Conservation (phyloP, 2,113 vertebrate genomes). For the Puma concolor region DNA sequence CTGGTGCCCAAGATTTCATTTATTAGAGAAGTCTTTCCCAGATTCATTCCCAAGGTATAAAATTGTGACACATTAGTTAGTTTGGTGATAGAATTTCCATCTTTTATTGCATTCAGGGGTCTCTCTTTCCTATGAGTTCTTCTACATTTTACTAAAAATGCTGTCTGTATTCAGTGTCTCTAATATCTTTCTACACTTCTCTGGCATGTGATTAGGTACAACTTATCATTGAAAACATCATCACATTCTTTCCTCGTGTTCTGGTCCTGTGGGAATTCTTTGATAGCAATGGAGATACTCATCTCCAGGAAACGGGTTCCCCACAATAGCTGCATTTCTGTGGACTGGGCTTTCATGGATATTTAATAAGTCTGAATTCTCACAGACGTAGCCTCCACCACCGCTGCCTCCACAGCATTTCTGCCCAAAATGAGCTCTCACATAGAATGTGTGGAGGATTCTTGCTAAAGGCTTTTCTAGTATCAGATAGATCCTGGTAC, state of each 20-base stretch:
- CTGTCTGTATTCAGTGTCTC: neutral
- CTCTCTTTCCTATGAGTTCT: neutral
- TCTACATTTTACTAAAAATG: neutral
- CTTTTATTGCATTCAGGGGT: neutral
- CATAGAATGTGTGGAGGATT: neutral
- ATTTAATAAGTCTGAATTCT: neutral
- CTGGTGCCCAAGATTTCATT: neutral
- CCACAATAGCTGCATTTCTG: neutral
- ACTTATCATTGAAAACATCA: neutral
- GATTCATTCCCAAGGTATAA: neutral
- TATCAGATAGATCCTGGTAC: neutral
- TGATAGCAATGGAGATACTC: neutral
- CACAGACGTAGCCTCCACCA: neutral
- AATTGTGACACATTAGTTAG: neutral
- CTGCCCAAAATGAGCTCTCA: neutral
- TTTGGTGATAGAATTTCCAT: neutral
- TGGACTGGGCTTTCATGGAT: neutral
- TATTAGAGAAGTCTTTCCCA: neutral
- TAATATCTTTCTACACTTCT: neutral
- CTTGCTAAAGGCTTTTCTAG: neutral
- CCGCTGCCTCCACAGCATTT: neutral
- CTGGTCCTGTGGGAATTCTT: neutral
- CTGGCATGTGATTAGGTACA: neutral
- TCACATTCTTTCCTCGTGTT: neutral
- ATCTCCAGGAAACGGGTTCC: neutral